A percentile compares a stretch with the other conserved stretches of the same genome.
Evolutionary conservation across 2,113 vertebrate genomes (phyloP).

Genomic region (Sakesphorus luctuosus): DNA sequence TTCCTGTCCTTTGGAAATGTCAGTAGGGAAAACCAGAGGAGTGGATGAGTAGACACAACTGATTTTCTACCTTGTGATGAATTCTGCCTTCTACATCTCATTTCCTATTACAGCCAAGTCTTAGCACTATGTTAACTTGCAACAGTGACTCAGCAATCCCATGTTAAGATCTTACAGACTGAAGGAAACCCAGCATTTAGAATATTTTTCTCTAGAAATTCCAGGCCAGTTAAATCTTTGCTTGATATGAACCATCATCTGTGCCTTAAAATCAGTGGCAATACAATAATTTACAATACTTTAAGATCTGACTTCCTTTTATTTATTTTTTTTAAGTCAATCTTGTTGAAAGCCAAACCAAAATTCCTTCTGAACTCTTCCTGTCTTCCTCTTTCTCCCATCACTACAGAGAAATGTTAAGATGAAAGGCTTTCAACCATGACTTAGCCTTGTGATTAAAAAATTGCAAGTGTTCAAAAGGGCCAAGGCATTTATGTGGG

Average conservation of each 20-base stretch:
- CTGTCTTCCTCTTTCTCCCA: not conserved
- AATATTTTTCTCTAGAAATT: not conserved
- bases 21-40: not conserved
- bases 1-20: not conserved
- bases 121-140: not conserved
- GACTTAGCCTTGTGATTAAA: not conserved
- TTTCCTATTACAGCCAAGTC: not conserved
- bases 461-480: not conserved
- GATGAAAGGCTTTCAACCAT: not conserved
- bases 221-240: not conserved
- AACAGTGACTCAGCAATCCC: conserved; percentile 32
- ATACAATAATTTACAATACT: not conserved
- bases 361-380: not conserved
- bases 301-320: not conserved
- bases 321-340: not conserved
- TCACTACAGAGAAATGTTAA: not conserved
- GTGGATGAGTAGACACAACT: not conserved
- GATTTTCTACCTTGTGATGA: not conserved
- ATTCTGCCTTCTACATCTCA: not conserved
- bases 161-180: not conserved
- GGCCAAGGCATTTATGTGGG: not conserved
- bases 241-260: not conserved
- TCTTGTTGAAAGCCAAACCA: not conserved
- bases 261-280: not conserved
- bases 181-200: not conserved